phyloP scores from a whole-genome alignment of 2,113 vertebrate genomes.

The Scartelaos histophorus region DNA sequence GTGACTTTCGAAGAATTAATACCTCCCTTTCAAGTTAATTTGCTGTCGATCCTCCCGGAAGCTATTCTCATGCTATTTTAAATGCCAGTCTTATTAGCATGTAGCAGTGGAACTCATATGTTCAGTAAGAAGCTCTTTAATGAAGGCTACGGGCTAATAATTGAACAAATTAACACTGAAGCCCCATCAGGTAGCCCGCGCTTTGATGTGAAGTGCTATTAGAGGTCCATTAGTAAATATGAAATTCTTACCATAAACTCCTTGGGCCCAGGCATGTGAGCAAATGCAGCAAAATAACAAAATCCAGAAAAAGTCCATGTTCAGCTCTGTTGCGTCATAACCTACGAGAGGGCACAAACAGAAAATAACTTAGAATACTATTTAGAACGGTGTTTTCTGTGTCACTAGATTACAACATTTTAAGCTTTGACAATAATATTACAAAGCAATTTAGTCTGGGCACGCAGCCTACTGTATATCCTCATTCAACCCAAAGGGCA shows the following conservation, averaged over 20 bases:
- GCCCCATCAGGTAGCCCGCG: constrained; percentile 17
- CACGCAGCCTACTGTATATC: constrained; percentile 29
- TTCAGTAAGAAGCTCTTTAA: constrained; percentile 27
- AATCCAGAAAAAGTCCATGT: constrained; percentile 83
- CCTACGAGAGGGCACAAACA: constrained; percentile 50
- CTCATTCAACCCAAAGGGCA: constrained; percentile 52
- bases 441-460: constrained; percentile 39
- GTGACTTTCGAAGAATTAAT: constrained; percentile 42
- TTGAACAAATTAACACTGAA: constrained; percentile 35
- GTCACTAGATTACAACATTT: constrained; percentile 24
- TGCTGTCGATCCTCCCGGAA: constrained; percentile 42
- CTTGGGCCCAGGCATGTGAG: constrained; percentile 71
- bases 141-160: constrained; percentile 45
- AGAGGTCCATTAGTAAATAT: constrained; percentile 20
- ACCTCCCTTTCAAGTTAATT: constrained; percentile 55
- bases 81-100: constrained; percentile 36
- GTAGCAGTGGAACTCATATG: constrained; percentile 12
- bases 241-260: constrained; percentile 79
- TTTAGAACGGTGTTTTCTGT: constrained; percentile 1
- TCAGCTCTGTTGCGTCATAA: constrained; percentile 80
- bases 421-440: constrained; percentile 53
- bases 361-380: neutral
- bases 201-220: constrained; percentile 13
- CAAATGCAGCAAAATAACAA: constrained; percentile 77
- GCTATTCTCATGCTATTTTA: constrained; percentile 39